Evolutionary conservation across 37 sponge, comb jelly and placozoan species (phyloP).

Genomic region (Mnemiopsis leidyi): DNA sequence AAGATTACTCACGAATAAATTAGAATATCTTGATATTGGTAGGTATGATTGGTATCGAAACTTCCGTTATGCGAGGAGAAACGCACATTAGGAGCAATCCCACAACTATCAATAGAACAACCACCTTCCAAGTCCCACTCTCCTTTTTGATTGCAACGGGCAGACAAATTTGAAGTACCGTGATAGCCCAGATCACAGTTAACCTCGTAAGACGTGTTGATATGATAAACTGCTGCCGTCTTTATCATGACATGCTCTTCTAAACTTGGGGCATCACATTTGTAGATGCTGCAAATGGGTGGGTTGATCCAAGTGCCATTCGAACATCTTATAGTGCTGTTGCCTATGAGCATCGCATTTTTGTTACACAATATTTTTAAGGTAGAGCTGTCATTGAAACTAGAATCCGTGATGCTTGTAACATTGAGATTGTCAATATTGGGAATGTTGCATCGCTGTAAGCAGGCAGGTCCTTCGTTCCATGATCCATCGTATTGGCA

Average conservation of each 20-base stretch:
- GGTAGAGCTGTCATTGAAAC: neutral
- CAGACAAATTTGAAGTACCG: neutral
- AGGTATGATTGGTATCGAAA: neutral
- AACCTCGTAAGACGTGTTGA: neutral
- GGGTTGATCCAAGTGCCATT: neutral
- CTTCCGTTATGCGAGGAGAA: neutral
- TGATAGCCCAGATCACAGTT: neutral
- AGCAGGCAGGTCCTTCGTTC: neutral
- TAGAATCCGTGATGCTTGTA: neutral
- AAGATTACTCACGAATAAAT: neutral
- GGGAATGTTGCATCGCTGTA: neutral
- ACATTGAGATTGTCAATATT: neutral
- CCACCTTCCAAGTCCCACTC: neutral
- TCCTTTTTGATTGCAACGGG: neutral
- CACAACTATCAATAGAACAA: constrained; percentile 18
- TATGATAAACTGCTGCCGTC: neutral
- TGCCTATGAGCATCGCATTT: neutral
- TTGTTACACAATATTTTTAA: neutral
- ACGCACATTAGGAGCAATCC: neutral
- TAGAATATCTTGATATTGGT: neutral
- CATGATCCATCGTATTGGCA: constrained; percentile 25
- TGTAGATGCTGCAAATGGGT: neutral
- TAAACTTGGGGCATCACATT: neutral
- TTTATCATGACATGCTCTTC: neutral
- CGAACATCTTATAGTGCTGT: neutral